These are phyloP conservation scores for Australoheros facetus DNA, from an alignment of 2,797 vertebrate genomes.

Conservation along the genomic window DNA sequence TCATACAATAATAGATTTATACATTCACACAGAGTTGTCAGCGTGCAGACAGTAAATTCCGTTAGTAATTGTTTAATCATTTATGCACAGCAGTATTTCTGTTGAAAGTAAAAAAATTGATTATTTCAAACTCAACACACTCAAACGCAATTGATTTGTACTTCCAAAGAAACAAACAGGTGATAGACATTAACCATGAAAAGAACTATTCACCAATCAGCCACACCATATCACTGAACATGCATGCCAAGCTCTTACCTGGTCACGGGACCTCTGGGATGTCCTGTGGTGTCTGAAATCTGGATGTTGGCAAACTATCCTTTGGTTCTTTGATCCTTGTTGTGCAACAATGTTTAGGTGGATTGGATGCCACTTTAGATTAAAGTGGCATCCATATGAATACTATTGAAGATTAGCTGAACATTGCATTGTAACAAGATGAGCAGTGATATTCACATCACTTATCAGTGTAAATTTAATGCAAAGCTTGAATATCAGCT, in stretches of 20 bases:
- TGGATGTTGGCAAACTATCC: neutral
- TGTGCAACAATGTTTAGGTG: too few species aligned
- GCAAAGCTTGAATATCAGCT: neutral
- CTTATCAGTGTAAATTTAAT: too few species aligned
- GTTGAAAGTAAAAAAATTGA: neutral
- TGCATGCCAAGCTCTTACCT: neutral
- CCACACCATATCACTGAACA: neutral
- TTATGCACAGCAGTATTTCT: neutral
- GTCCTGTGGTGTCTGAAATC: neutral
- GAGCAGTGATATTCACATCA: too few species aligned
- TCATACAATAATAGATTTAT: neutral
- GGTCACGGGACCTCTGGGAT: neutral
- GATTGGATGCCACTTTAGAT: too few species aligned
- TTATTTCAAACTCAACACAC: neutral
- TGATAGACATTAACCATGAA: neutral
- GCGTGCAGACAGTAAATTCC: neutral
- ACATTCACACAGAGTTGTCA: neutral
- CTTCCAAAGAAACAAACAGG: neutral
- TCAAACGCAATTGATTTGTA: too few species aligned
- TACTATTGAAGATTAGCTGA: neutral
- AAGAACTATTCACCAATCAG: neutral
- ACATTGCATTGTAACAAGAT: too few species aligned
- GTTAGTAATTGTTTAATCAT: neutral
- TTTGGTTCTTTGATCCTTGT: neutral
- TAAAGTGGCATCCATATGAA: neutral